A percentile compares a stretch with the other conserved stretches of the same genome.
Conservation (phyloP, 2,113 vertebrate genomes). For the Ceuthmochares aereus region DNA sequence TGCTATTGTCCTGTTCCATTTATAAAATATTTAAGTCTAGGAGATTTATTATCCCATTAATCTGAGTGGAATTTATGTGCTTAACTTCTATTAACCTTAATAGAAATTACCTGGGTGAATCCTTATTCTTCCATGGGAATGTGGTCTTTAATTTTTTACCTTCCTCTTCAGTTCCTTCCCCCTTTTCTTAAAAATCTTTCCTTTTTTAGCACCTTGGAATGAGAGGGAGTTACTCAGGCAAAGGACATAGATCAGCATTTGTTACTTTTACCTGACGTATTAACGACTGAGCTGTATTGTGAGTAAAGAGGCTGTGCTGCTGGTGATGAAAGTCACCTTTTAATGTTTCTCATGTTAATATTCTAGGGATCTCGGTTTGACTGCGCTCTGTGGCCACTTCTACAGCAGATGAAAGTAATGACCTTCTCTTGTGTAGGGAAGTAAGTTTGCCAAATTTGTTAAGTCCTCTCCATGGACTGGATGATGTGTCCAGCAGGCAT, state of each 20-base stretch:
- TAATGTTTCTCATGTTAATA: conserved; percentile 56
- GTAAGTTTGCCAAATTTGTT: not conserved
- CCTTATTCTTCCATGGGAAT: not conserved
- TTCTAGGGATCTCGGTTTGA: conserved; percentile 13
- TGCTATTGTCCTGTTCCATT: conserved; percentile 1
- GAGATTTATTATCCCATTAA: conserved; percentile 21
- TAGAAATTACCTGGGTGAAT: not conserved
- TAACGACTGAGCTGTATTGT: not conserved
- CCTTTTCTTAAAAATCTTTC: not conserved
- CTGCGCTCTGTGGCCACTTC: not conserved
- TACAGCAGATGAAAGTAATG: conserved; percentile 11
- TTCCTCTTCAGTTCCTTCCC: not conserved
- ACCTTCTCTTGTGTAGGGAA: conserved; percentile 17
- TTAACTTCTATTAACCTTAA: conserved; percentile 9
- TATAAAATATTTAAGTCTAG: conserved; percentile 20
- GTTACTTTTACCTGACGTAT: not conserved
- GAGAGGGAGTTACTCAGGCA: not conserved
- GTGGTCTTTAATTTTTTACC: conserved; percentile 6
- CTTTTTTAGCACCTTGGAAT: not conserved
- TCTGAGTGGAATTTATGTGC: not conserved
- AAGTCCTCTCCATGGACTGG: not conserved
- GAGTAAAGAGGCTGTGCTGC: not conserved
- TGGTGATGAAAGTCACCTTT: conserved; percentile 25
- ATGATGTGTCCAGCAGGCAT: not conserved
- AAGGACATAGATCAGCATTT: not conserved